Percentiles rank a stretch among this genome's conserved stretches.
phyloP scores from a whole-genome alignment of 2,113 vertebrate species.

The Halcyon senegalensis region DNA sequence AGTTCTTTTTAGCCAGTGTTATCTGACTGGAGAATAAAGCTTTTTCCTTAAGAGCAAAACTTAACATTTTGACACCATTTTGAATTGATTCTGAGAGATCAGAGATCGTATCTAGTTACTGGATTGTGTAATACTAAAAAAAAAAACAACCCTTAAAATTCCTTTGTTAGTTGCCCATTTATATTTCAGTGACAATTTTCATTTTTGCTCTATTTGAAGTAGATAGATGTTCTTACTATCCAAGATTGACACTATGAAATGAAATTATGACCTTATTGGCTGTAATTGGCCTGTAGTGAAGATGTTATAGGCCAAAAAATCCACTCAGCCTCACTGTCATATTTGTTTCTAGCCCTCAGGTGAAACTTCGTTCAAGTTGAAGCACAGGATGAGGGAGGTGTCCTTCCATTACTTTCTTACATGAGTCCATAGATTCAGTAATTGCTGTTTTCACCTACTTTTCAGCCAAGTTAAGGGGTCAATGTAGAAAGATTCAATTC shows the following conservation, averaged over 20 bases:
- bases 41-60: background rate
- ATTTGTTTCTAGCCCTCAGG: background rate
- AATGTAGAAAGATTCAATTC: background rate
- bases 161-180: background rate
- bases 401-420: background rate
- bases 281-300: background rate
- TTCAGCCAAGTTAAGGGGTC: background rate
- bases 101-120: background rate
- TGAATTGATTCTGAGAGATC: background rate
- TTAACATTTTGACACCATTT: background rate
- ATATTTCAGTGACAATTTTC: background rate
- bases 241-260: background rate
- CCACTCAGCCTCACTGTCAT: background rate
- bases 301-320: background rate
- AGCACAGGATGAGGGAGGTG: background rate
- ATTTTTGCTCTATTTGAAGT: background rate
- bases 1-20: background rate
- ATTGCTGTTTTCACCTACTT: background rate
- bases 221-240: background rate
- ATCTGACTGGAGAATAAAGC: background rate
- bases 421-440: background rate
- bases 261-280: background rate
- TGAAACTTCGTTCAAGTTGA: background rate
- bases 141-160: background rate
- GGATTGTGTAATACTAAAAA: background rate